Percentiles rank a stretch among this genome's conserved stretches.
These are phyloP conservation scores for Drosophila kanekoi DNA, from an alignment of 2,888 invertebrate species.

Conservation along the genomic window DNA sequence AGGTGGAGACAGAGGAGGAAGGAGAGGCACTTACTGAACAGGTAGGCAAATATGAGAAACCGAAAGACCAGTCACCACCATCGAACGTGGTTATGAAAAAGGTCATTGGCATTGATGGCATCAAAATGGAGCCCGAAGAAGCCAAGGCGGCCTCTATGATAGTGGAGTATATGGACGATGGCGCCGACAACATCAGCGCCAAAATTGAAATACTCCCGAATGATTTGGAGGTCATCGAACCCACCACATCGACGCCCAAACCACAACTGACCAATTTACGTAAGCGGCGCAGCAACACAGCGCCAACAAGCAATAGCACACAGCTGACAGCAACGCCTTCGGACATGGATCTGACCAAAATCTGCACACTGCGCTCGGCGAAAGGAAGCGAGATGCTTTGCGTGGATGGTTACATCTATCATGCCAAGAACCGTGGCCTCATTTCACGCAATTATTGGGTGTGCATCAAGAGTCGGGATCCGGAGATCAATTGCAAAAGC, in stretches of 20 bases:
- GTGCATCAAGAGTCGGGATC: slow-evolving; percentile 81
- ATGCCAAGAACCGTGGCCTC: slow-evolving; percentile 75
- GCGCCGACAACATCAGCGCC: slow-evolving; percentile 68
- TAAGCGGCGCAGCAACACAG: slow-evolving; percentile 36
- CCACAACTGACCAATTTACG: slow-evolving; percentile 62
- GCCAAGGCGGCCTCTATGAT: slow-evolving; percentile 58
- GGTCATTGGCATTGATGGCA: slow-evolving; percentile 72
- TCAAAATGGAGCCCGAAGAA: slow-evolving; percentile 63
- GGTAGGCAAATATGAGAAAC: slow-evolving; percentile 41
- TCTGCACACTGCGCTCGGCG: slow-evolving; percentile 81
- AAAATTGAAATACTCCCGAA: slow-evolving; percentile 64
- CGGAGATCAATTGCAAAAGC: slow-evolving; percentile 76
- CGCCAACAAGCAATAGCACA: background rate
- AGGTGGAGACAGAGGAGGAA: slow-evolving; percentile 26
- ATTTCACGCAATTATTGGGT: slow-evolving; percentile 82
- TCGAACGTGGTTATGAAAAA: slow-evolving; percentile 63
- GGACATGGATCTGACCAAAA: slow-evolving; percentile 77
- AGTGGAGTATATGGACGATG: slow-evolving; percentile 70
- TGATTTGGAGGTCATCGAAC: slow-evolving; percentile 27
- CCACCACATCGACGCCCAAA: slow-evolving; percentile 42
- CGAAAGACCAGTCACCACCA: slow-evolving; percentile 11
- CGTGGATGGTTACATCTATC: slow-evolving; percentile 81
- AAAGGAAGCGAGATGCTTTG: slow-evolving; percentile 82
- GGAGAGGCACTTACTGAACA: slow-evolving; percentile 19
- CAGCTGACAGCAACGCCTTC: slow-evolving; percentile 17